Evolutionary conservation across 2,797 vertebrate genomes (phyloP).

Genomic region (Scleropages formosus): DNA sequence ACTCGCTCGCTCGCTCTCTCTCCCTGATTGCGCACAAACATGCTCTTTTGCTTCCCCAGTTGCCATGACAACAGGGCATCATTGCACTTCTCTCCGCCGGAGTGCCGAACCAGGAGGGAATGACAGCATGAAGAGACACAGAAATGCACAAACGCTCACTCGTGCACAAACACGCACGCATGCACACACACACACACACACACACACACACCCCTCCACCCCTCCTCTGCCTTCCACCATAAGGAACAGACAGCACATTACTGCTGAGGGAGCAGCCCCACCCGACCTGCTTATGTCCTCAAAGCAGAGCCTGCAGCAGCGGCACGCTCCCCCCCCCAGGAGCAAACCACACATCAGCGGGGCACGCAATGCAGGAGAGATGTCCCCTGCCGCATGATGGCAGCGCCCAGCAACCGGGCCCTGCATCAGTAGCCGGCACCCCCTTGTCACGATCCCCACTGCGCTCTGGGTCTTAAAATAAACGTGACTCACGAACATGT

Average conservation of each 20-base stretch:
- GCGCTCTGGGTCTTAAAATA: no score
- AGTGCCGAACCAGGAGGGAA: neutral
- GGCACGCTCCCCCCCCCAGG: no score
- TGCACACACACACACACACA: conserved; percentile 17
- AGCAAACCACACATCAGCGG: neutral
- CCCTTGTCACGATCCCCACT: neutral
- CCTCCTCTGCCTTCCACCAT: neutral
- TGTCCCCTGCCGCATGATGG: neutral
- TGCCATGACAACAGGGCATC: conserved; percentile 74
- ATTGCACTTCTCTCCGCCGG: conserved; percentile 56
- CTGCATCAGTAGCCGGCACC: neutral
- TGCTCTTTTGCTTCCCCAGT: conserved; percentile 64
- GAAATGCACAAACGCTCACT: neutral
- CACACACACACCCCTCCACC: conserved; percentile 1
- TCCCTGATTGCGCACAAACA: conserved; percentile 45
- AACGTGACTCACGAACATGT: no score
- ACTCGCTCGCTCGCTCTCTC: conserved; percentile 36
- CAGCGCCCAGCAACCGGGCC: neutral
- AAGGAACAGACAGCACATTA: neutral
- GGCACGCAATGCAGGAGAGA: neutral
- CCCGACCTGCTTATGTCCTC: neutral
- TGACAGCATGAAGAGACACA: neutral
- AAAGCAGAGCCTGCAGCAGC: neutral
- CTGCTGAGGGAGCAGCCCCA: neutral
- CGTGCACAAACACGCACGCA: neutral